A percentile compares a stretch with the other conserved stretches of the same genome.
Evolutionary conservation across 2,797 vertebrate species (phyloP).

Genomic region (Lithobates pipiens): DNA sequence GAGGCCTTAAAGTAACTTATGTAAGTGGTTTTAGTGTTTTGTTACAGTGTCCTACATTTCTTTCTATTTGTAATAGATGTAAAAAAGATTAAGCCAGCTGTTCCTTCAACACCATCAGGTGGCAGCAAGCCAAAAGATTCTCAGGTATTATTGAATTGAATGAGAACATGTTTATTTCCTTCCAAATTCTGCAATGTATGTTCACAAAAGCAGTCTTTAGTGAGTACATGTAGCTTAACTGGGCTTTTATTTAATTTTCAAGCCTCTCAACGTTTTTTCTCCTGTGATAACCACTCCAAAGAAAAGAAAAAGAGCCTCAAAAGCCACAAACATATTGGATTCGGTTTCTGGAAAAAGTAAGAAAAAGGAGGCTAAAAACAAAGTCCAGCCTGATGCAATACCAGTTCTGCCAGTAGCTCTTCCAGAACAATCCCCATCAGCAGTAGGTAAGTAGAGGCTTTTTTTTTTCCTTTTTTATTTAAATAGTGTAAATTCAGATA

Average conservation of each 20-base stretch:
- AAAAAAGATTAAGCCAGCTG: background rate
- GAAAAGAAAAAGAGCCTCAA: background rate
- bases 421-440: background rate
- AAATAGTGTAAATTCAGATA: too few species aligned
- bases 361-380: constrained; percentile 5
- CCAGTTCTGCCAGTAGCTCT: background rate
- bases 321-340: background rate
- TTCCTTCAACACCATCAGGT: background rate
- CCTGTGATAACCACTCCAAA: background rate
- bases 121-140: constrained; percentile 1
- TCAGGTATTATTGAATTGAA: constrained; percentile 5
- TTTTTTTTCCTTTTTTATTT: too few species aligned
- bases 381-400: background rate
- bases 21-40: too few species aligned
- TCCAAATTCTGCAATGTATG: background rate
- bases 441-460: background rate
- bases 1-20: too few species aligned
- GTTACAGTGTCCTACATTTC: too few species aligned
- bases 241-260: background rate
- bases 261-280: background rate
- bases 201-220: background rate
- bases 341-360: background rate
- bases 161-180: background rate
- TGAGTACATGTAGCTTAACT: background rate
- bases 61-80: too few species aligned